A percentile compares a stretch with the other conserved stretches of the same genome.
These are phyloP conservation scores for Marasmarcha lunaedactyla DNA, from an alignment of 2,888 invertebrate species.

Conservation along the genomic window DNA sequence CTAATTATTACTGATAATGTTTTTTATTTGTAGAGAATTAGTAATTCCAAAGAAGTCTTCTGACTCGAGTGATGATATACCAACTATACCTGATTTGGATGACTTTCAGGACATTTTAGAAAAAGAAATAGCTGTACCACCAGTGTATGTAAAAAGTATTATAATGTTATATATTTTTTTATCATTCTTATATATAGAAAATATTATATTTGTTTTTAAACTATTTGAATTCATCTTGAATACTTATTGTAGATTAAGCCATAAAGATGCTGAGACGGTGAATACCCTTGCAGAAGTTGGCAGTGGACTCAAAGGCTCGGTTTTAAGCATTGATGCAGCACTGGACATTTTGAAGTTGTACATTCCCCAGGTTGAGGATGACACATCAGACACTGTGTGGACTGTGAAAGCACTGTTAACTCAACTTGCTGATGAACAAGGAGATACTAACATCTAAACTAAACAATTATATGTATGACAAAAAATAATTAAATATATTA, in stretches of 20 bases:
- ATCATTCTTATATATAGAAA: neutral
- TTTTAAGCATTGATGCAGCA: conserved; percentile 47
- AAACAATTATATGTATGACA: neutral
- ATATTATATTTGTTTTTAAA: conserved; percentile 4
- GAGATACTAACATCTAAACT: conserved; percentile 15
- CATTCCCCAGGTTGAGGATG: conserved; percentile 43
- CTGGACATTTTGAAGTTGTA: conserved; percentile 42
- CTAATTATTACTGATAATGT: neutral
- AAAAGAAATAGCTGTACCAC: conserved; percentile 48
- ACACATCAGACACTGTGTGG: conserved; percentile 53
- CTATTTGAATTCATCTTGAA: too few species aligned
- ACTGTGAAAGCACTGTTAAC: conserved; percentile 50
- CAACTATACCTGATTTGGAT: conserved; percentile 61
- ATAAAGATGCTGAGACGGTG: conserved; percentile 47
- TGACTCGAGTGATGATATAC: conserved; percentile 57
- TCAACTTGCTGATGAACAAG: conserved; percentile 40
- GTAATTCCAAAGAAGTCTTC: conserved; percentile 53
- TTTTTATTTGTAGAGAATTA: conserved; percentile 38
- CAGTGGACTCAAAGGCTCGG: conserved; percentile 35
- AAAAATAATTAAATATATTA: neutral
- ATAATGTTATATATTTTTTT: neutral
- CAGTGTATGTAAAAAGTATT: conserved; percentile 34
- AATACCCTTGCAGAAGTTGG: conserved; percentile 48
- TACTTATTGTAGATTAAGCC: conserved; percentile 25
- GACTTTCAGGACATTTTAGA: conserved; percentile 57